These are phyloP conservation scores for Rhinogobius similis DNA, from an alignment of 2,113 vertebrate species.

Conservation along the genomic window DNA sequence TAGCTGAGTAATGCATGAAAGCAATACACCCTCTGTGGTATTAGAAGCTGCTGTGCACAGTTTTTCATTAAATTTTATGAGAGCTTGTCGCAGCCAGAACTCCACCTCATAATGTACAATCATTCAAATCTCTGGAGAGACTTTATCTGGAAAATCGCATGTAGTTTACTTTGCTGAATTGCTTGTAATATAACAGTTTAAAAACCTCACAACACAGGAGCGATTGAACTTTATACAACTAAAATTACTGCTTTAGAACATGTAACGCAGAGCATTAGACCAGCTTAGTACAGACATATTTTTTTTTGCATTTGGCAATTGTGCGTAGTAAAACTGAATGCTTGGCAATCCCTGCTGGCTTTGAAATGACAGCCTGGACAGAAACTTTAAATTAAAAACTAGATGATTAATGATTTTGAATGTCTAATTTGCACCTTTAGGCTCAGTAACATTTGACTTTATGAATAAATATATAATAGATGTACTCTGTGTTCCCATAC, in stretches of 20 bases:
- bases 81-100: slow-evolving; percentile 4
- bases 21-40: not conserved
- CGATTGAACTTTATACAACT: not conserved
- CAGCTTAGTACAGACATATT: not conserved
- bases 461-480: not conserved
- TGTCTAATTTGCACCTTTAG: not conserved
- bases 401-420: slow-evolving; percentile 3
- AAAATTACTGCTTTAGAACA: not conserved
- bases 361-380: not conserved
- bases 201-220: not conserved
- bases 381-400: not conserved
- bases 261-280: not conserved
- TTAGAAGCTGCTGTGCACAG: not conserved
- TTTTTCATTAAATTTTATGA: slow-evolving; percentile 12
- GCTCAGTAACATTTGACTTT: not conserved
- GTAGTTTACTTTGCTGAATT: slow-evolving; percentile 12
- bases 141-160: slow-evolving; percentile 4
- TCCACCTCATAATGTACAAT: slow-evolving; percentile 3
- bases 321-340: not conserved
- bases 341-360: not conserved
- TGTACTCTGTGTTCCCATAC: not conserved
- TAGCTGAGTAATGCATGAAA: not conserved
- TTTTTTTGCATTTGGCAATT: slow-evolving; percentile 4
- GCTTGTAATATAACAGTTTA: not conserved
- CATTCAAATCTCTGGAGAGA: slow-evolving; percentile 5